Evolutionary conservation across 2,113 vertebrate species (phyloP), one percentile per base, ranked within the genome.

Genomic region (Platysternon megacephalum): DNA sequence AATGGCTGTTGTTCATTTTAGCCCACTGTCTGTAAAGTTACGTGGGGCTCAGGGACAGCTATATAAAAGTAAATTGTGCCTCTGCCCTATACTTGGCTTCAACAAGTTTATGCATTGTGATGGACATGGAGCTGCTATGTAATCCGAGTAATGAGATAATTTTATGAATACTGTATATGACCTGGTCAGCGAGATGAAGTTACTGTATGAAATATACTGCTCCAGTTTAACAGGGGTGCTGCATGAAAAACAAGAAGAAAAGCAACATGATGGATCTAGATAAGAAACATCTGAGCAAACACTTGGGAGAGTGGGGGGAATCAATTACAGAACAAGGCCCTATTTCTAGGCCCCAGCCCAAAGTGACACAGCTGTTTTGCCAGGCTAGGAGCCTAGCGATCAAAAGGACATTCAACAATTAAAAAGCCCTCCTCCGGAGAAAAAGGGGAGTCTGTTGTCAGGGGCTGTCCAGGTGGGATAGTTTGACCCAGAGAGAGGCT

Each of bases 391-490:
- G 19, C n/a, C 17, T 39, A 39, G n/a, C 17, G 19, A 39, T 21
- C 8, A 72, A 22, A 17, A 39, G 19, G 17, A 39, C n/a, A 5
- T 39, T 39, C 56, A 58, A 58, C 56, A 58, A 11, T 58, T 58
- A 32, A 32, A 58, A 58, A 58, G 56, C 56, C 56, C 56, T 29
- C 28, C 56, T 13, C 3, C 1, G 55, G 51, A 91, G 61, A 84
- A 79, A 55, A 83, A 49, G 80, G 11, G 11, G 84, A 76, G 5
- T 82, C 84, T 24, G 29, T 13, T 92, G n/a, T 89, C 3, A 4
- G 5, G 48, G 52, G 14, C 17, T 0, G 0, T 16, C n/a, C 35
- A 72, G 17, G 19, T 58, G 65, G 65, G 35, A 72, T 8, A 28
- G 48, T 8, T 49, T 78, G 51, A 28, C 35, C 16, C 21, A 72